Conservation (phyloP, 2,797 vertebrate species). For the Chromobotia macracanthus region DNA sequence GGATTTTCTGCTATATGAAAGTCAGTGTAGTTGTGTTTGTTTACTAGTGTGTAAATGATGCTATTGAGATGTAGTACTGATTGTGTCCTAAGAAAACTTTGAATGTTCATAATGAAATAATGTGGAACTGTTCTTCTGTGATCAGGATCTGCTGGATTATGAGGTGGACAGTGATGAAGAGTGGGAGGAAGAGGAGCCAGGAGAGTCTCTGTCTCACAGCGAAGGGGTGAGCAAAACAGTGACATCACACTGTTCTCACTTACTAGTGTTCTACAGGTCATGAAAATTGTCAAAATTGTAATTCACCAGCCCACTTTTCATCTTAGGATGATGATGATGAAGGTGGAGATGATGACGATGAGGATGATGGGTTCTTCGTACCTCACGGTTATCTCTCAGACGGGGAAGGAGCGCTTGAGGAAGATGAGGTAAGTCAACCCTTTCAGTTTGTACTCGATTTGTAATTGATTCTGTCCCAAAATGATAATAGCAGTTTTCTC, state of each 20-base stretch:
- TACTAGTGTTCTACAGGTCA: background rate
- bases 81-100: too few relatives aligned
- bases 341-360: constrained; percentile 88
- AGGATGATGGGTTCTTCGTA: constrained; percentile 96
- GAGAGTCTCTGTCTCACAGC: constrained; percentile 95
- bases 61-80: background rate
- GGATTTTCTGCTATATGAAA: too few relatives aligned
- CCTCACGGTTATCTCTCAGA: constrained; percentile 98
- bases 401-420: constrained; percentile 88
- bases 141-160: constrained; percentile 88
- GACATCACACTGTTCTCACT: background rate
- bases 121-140: background rate
- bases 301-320: background rate
- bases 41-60: background rate
- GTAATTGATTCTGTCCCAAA: too few relatives aligned
- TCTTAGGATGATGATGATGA: constrained; percentile 92
- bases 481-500: background rate
- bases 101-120: background rate
- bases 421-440: constrained; percentile 72
- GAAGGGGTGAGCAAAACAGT: constrained; percentile 84
- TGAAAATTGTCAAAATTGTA: too few relatives aligned
- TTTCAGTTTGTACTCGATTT: background rate
- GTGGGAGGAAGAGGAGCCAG: constrained; percentile 98
- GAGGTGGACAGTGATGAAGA: constrained; percentile 98
- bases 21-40: too few relatives aligned